Percentiles rank a stretch among this genome's conserved stretches.
phyloP scores from a whole-genome alignment of 2,888 invertebrate genomes.

The Nomada fucata region DNA sequence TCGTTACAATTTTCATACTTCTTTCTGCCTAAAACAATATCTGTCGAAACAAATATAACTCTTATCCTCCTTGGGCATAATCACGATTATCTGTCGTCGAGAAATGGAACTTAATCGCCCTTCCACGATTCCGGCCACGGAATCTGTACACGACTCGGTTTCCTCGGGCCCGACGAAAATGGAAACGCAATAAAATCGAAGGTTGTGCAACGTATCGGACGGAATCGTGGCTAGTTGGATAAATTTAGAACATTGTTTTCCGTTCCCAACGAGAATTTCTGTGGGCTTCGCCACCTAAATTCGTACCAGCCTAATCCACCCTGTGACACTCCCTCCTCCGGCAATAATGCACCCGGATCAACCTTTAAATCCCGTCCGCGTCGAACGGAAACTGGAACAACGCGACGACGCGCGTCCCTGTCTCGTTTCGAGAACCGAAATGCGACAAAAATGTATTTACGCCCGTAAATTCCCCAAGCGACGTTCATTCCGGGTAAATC shows the following conservation, averaged over 20 bases:
- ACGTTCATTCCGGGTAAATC: constrained; percentile 7
- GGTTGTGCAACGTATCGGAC: constrained; percentile 42
- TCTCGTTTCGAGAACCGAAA: neutral
- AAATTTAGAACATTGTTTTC: constrained; percentile 76
- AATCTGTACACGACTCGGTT: neutral
- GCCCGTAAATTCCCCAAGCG: neutral
- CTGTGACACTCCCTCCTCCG: constrained; percentile 2
- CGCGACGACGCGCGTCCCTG: neutral
- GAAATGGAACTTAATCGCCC: neutral
- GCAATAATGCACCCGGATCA: neutral
- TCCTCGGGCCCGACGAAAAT: constrained; percentile 18
- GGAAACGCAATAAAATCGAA: constrained; percentile 40
- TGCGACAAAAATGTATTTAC: constrained; percentile 2
- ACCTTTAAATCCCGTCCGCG: constrained; percentile 1
- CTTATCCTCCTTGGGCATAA: too few species aligned
- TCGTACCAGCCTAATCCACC: constrained; percentile 29
- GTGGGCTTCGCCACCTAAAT: constrained; percentile 65
- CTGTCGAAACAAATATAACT: too few species aligned
- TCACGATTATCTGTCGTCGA: too few species aligned
- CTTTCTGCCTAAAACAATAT: too few species aligned
- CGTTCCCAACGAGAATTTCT: constrained; percentile 45
- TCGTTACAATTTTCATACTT: too few species aligned
- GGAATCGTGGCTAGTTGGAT: constrained; percentile 49
- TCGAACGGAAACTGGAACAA: neutral
- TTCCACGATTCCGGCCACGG: neutral